Conservation (phyloP, 2,113 vertebrate genomes). For the Hydropotes inermis region DNA sequence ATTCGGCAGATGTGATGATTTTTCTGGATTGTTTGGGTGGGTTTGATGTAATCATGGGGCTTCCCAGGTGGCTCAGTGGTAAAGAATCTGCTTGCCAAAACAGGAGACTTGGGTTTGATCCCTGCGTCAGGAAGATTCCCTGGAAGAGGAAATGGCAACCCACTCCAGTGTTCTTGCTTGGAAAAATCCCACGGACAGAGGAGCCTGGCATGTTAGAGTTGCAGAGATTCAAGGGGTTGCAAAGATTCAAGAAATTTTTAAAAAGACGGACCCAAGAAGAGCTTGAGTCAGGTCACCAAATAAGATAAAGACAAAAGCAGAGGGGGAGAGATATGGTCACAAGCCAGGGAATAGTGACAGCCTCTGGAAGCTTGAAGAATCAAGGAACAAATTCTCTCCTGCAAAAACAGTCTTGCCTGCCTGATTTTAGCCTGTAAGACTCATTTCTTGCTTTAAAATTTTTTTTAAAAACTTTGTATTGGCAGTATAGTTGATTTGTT, state of each 20-base stretch:
- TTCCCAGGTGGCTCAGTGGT: neutral
- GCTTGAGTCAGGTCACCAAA: neutral
- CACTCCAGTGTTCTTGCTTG: neutral
- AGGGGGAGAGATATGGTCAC: neutral
- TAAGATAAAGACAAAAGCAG: neutral
- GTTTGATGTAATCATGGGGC: too few species aligned
- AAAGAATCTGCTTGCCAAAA: neutral
- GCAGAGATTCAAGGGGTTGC: neutral
- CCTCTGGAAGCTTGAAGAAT: neutral
- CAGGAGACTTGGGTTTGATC: neutral
- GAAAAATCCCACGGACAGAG: neutral
- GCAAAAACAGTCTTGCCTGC: neutral
- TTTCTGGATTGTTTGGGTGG: neutral
- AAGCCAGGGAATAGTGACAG: neutral
- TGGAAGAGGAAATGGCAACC: neutral
- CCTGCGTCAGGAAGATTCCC: neutral
- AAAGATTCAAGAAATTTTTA: neutral
- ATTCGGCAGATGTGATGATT: neutral
- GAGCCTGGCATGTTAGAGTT: neutral
- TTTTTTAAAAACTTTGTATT: neutral
- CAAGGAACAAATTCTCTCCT: neutral
- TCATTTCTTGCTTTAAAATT: neutral
- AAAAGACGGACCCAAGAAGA: neutral
- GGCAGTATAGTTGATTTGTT: neutral
- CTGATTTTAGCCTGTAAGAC: neutral